A percentile compares a stretch with the other conserved stretches of the same genome.
Evolutionary conservation across 1,140 invertebrate species (phyloP).

Genomic region (Sinonovacula constricta): DNA sequence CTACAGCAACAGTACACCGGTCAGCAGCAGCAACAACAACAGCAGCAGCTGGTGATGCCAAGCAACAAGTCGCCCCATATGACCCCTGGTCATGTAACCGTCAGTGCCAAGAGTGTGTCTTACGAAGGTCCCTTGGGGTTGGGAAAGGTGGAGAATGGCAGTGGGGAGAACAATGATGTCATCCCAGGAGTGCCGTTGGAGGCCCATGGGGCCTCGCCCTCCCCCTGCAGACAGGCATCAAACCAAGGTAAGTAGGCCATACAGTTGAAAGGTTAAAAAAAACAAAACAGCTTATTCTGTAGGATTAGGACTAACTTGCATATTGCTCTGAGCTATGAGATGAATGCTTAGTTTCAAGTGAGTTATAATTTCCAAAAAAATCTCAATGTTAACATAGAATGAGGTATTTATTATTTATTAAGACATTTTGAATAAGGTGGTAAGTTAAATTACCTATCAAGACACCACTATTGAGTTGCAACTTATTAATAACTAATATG

Average conservation of each 20-base stretch:
- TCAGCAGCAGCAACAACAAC: slow-evolving; percentile 4
- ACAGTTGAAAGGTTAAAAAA: no score
- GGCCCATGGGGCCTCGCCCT: not conserved
- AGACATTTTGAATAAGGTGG: no score
- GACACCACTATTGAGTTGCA: no score
- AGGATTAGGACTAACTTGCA: no score
- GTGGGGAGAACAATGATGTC: slow-evolving; percentile 5
- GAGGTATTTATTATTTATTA: no score
- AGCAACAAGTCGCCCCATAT: not conserved
- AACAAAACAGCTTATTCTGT: no score
- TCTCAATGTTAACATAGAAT: no score
- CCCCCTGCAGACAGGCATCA: slow-evolving; percentile 3
- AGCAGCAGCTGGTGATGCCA: slow-evolving; percentile 6
- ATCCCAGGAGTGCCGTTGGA: not conserved
- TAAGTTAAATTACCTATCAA: no score
- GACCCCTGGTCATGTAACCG: slow-evolving; percentile 25
- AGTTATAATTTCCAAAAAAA: no score
- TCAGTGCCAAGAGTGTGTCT: slow-evolving; percentile 36
- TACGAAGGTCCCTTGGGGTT: not conserved
- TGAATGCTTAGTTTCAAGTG: no score
- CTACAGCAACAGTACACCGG: slow-evolving; percentile 3
- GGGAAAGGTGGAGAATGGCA: slow-evolving; percentile 14
- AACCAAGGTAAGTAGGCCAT: slow-evolving; percentile 6
- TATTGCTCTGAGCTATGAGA: no score
- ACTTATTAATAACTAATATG: no score